Percentiles rank a stretch among this genome's conserved stretches.
These are phyloP conservation scores for Eufriesea mexicana DNA, from an alignment of 1,140 invertebrate genomes.

Conservation along the genomic window DNA sequence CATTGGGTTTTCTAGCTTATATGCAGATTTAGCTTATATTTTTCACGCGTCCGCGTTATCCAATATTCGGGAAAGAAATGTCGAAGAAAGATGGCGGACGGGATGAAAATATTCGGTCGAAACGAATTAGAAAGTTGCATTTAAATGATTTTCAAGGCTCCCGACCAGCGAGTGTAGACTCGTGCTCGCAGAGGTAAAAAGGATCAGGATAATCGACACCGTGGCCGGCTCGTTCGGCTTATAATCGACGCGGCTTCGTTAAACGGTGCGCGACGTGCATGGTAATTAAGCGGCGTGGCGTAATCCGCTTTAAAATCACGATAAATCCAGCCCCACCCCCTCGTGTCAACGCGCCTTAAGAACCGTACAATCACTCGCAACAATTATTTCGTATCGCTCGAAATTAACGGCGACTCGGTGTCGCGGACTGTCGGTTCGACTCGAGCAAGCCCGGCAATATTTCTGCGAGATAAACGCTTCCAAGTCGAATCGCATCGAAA, in stretches of 20 bases:
- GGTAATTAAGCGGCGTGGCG: slow-evolving; percentile 57
- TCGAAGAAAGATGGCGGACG: not conserved
- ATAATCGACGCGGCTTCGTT: slow-evolving; percentile 57
- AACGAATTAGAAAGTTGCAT: slow-evolving; percentile 49
- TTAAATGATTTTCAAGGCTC: slow-evolving; percentile 47
- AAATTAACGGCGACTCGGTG: slow-evolving; percentile 17
- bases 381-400: slow-evolving; percentile 48
- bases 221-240: slow-evolving; percentile 44
- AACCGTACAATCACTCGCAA: slow-evolving; percentile 48
- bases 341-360: slow-evolving; percentile 58
- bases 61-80: not conserved
- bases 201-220: slow-evolving; percentile 52
- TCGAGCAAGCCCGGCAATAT: not conserved
- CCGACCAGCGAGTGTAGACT: slow-evolving; percentile 1
- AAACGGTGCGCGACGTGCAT: slow-evolving; percentile 55
- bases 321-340: slow-evolving; percentile 49
- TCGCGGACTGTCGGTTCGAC: not conserved
- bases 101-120: not conserved
- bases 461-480: slow-evolving; percentile 1
- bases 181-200: slow-evolving; percentile 29
- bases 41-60: not conserved
- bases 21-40: no score
- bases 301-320: slow-evolving; percentile 54
- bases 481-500: slow-evolving; percentile 14
- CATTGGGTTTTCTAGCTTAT: no score